These are phyloP conservation scores for Bradysia coprophila DNA, from an alignment of 1,140 invertebrate genomes.

Conservation along the genomic window DNA sequence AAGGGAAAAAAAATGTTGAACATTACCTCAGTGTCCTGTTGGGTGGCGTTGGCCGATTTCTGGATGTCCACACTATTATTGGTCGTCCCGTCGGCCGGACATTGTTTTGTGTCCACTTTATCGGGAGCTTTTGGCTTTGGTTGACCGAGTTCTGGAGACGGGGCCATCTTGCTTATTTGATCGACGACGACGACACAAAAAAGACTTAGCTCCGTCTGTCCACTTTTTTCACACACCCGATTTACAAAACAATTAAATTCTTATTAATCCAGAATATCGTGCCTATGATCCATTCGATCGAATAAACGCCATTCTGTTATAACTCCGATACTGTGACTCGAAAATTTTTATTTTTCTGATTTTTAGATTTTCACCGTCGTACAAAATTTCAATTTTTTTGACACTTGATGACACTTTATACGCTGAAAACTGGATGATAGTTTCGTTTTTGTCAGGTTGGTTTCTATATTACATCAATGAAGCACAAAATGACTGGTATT, in stretches of 20 bases:
- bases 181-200: neutral
- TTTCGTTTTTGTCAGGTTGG: too few species aligned
- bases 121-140: constrained; percentile 3
- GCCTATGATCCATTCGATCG: too few species aligned
- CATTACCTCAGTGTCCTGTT: neutral
- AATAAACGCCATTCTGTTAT: too few species aligned
- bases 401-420: too few species aligned
- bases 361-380: too few species aligned
- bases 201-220: neutral
- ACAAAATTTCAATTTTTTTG: too few species aligned
- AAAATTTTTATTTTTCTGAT: too few species aligned
- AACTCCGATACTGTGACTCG: too few species aligned
- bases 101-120: neutral
- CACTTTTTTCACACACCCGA: neutral
- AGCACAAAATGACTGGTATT: too few species aligned
- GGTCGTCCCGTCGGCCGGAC: neutral
- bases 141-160: constrained; percentile 3
- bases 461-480: too few species aligned
- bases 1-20: neutral
- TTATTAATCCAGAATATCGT: too few species aligned
- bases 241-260: neutral
- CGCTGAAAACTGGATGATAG: too few species aligned
- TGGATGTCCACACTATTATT: neutral
- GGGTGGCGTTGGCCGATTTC: neutral
- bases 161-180: neutral